Evolutionary conservation across 2,113 vertebrate species (phyloP).

Genomic region (Calcarius ornatus): DNA sequence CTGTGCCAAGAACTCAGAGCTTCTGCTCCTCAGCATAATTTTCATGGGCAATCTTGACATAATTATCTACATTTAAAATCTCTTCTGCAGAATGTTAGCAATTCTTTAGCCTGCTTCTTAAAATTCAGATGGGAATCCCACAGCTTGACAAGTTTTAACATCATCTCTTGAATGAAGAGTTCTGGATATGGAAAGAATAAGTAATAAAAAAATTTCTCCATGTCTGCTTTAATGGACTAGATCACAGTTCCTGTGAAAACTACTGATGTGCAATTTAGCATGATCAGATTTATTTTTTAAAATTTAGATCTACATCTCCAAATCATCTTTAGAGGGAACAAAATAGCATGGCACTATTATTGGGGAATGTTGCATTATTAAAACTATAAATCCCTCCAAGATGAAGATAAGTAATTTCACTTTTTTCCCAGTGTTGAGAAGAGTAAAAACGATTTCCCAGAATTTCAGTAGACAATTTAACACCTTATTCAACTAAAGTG

Average conservation of each 20-base stretch:
- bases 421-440: background rate
- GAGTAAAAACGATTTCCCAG: background rate
- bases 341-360: constrained; percentile 26
- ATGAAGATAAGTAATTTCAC: background rate
- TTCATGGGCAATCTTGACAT: background rate
- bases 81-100: background rate
- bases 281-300: constrained; percentile 43
- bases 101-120: background rate
- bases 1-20: background rate
- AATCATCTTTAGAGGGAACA: constrained; percentile 52
- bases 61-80: background rate
- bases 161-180: background rate
- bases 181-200: background rate
- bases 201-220: background rate
- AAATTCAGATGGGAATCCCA: background rate
- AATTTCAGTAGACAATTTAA: background rate
- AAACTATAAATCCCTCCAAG: constrained; percentile 68
- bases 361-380: constrained; percentile 62
- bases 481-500: background rate
- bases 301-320: constrained; percentile 66
- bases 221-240: background rate
- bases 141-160: background rate
- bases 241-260: background rate
- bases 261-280: constrained; percentile 22
- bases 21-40: background rate